Evolutionary conservation across 2,888 invertebrate species (phyloP).

Genomic region (Plebejus melissa): DNA sequence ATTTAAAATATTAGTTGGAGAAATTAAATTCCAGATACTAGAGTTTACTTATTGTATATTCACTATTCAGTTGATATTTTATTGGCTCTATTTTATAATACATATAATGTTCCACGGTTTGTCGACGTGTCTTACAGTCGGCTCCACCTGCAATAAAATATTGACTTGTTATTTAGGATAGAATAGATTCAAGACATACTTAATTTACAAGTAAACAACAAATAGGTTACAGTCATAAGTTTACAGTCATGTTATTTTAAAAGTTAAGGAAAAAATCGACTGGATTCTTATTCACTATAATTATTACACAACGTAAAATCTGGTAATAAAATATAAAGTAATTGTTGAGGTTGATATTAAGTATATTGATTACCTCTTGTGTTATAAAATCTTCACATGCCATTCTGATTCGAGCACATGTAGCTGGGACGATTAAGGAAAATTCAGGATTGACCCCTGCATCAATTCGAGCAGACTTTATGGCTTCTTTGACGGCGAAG

Average conservation of each 20-base stretch:
- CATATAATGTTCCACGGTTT: conserved; percentile 80
- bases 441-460: conserved; percentile 80
- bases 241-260: no score
- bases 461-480: conserved; percentile 86
- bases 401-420: conserved; percentile 93
- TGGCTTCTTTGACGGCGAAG: conserved; percentile 93
- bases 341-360: no score
- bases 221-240: neutral
- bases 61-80: neutral
- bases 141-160: conserved; percentile 73
- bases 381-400: conserved; percentile 92
- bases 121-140: conserved; percentile 70
- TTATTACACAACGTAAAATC: no score
- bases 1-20: neutral
- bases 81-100: neutral
- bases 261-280: no score
- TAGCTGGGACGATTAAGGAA: conserved; percentile 89
- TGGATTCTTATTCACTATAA: no score
- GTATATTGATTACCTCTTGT: conserved; percentile 76
- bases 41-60: no score
- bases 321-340: no score
- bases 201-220: neutral
- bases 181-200: neutral
- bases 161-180: neutral
- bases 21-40: neutral